These are phyloP conservation scores for Trichoplusia ni DNA, from an alignment of 1,140 invertebrate species.

Conservation along the genomic window DNA sequence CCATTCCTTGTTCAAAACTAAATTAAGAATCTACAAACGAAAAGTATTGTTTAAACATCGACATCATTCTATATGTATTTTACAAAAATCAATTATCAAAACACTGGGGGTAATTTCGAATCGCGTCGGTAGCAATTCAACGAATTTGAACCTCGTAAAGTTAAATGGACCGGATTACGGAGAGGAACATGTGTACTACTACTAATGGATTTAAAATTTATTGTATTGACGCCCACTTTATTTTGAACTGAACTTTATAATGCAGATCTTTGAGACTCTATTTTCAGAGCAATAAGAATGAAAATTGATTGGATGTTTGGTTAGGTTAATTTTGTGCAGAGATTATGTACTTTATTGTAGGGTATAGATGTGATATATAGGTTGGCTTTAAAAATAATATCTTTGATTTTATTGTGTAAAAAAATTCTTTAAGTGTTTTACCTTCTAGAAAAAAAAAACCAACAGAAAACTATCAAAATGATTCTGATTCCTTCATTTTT, in stretches of 20 bases:
- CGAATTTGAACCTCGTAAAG: slow-evolving; percentile 78
- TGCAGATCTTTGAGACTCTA: neutral
- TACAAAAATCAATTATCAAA: slow-evolving; percentile 52
- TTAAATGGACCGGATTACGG: slow-evolving; percentile 74
- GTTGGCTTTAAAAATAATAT: neutral
- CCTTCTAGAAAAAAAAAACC: too few species aligned
- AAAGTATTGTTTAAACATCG: too few species aligned
- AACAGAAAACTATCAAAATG: too few species aligned
- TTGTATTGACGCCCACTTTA: slow-evolving; percentile 71
- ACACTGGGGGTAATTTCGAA: slow-evolving; percentile 49
- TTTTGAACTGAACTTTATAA: neutral
- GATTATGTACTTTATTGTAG: slow-evolving; percentile 4
- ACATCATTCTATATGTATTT: neutral
- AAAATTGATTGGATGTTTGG: neutral
- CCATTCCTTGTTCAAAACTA: too few species aligned
- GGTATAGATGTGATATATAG: neutral
- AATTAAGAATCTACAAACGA: too few species aligned
- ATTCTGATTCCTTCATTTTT: too few species aligned
- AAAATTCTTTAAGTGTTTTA: too few species aligned
- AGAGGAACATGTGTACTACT: slow-evolving; percentile 76
- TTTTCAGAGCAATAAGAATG: neutral
- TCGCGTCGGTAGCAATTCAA: slow-evolving; percentile 74
- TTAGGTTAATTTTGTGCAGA: neutral
- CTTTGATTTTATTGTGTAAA: too few species aligned
- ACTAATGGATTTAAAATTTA: slow-evolving; percentile 81